Percentiles rank a stretch among this genome's conserved stretches.
Conservation (phyloP, 2,113 vertebrate species). For the Microcebus lehilahytsara region DNA sequence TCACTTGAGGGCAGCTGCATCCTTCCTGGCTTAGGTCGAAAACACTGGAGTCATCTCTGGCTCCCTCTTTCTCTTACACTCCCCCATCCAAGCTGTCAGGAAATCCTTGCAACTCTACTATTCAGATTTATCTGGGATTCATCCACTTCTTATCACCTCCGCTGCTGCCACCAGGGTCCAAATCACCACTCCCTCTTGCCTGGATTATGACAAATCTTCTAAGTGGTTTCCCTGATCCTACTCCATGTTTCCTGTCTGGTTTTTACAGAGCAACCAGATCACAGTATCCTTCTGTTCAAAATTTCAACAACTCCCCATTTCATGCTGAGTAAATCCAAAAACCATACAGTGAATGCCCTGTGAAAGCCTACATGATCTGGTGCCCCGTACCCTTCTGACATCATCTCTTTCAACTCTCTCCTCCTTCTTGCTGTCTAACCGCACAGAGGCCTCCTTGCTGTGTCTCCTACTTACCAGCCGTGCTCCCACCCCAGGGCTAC, state of each 20-base stretch:
- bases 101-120: neutral
- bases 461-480: neutral
- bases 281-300: neutral
- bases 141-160: neutral
- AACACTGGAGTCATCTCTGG: neutral
- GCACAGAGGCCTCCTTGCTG: neutral
- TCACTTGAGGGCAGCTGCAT: neutral
- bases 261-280: neutral
- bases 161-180: rapidly evolving
- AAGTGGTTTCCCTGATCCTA: neutral
- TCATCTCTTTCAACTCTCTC: neutral
- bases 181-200: neutral
- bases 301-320: neutral
- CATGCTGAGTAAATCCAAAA: neutral
- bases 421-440: too few relatives aligned
- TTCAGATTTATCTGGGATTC: neutral
- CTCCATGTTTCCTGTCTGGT: neutral
- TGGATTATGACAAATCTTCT: neutral
- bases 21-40: neutral
- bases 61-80: neutral
- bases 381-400: neutral
- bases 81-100: neutral
- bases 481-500: neutral
- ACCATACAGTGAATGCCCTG: too few relatives aligned
- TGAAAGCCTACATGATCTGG: rapidly evolving